phyloP scores from a whole-genome alignment of 2,113 vertebrate genomes.

The Phrynosoma blainvillii region DNA sequence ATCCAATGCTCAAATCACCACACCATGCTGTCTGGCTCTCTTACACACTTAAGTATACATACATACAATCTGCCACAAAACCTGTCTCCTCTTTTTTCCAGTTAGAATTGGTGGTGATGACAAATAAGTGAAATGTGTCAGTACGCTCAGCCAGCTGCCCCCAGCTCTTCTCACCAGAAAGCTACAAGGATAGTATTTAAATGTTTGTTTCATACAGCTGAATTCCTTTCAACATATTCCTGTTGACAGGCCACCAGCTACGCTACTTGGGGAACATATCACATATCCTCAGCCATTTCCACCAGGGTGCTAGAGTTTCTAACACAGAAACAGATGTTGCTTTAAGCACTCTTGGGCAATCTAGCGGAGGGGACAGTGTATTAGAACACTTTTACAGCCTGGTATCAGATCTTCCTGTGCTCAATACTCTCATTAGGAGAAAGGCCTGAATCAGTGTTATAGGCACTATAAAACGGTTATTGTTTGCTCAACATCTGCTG shows the following conservation, averaged over 20 bases:
- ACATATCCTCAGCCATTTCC: slow-evolving; percentile 58
- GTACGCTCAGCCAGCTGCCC: slow-evolving; percentile 32
- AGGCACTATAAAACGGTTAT: slow-evolving; percentile 17
- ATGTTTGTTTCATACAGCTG: slow-evolving; percentile 29
- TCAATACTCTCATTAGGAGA: slow-evolving; percentile 16
- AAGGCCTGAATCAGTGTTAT: slow-evolving; percentile 40
- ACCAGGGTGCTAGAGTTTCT: slow-evolving; percentile 46
- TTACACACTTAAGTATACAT: background rate
- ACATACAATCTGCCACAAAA: background rate
- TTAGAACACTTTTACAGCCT: slow-evolving; percentile 44
- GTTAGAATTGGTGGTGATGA: background rate
- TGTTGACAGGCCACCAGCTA: slow-evolving; percentile 66
- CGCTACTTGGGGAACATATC: slow-evolving; percentile 56
- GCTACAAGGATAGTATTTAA: slow-evolving; percentile 22
- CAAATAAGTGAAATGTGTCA: slow-evolving; percentile 15
- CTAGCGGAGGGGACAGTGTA: slow-evolving; percentile 47
- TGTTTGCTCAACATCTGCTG: slow-evolving; percentile 28
- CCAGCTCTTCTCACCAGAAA: slow-evolving; percentile 41
- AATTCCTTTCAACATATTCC: slow-evolving; percentile 53
- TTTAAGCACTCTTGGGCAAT: slow-evolving; percentile 35
- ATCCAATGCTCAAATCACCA: no score
- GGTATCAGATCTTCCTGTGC: slow-evolving; percentile 1
- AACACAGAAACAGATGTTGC: slow-evolving; percentile 58
- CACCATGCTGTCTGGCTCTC: no score
- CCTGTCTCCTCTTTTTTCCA: background rate